These are phyloP conservation scores for Podiceps cristatus DNA, from an alignment of 2,113 vertebrate genomes.

Conservation along the genomic window DNA sequence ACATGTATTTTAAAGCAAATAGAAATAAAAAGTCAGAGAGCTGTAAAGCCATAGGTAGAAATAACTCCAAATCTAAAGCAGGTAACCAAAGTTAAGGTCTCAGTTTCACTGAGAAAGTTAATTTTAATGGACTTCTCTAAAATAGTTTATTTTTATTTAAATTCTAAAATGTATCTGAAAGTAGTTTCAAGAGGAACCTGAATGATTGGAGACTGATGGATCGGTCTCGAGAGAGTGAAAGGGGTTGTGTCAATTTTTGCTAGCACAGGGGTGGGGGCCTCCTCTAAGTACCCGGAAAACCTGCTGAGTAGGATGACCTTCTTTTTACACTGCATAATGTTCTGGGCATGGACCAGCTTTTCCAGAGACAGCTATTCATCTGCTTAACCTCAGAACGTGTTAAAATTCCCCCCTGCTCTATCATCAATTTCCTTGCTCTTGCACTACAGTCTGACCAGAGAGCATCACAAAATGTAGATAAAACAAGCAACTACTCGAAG, in stretches of 20 bases:
- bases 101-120: not conserved
- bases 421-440: not conserved
- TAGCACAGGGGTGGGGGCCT: not conserved
- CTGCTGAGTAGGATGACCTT: conserved; percentile 39
- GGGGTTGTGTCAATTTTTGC: not conserved
- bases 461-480: not conserved
- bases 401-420: not conserved
- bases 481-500: not conserved
- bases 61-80: not conserved
- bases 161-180: not conserved
- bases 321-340: not conserved
- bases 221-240: not conserved
- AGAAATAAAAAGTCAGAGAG: not conserved
- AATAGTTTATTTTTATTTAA: not conserved
- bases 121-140: not conserved
- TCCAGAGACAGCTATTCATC: conserved; percentile 8
- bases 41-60: not conserved
- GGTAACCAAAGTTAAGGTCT: not conserved
- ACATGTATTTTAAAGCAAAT: not conserved
- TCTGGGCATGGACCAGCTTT: conserved; percentile 13
- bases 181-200: not conserved
- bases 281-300: not conserved
- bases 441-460: not conserved
- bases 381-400: conserved; percentile 22
- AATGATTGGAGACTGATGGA: not conserved